phyloP scores from a whole-genome alignment of 2,797 vertebrate genomes.

The Ammospiza maritima region DNA sequence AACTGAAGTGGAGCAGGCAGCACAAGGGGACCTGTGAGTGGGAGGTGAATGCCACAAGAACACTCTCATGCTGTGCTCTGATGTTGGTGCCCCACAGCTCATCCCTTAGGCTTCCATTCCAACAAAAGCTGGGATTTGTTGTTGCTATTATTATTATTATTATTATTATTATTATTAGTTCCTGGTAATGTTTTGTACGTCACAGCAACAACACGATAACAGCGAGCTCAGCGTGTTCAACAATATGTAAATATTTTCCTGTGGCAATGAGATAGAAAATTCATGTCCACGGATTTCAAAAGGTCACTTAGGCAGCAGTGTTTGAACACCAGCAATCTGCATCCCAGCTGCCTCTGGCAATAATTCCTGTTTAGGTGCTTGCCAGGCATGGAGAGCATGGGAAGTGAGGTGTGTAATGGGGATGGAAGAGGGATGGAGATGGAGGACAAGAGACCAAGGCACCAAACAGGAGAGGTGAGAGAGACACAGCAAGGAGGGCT shows the following conservation, averaged over 20 bases:
- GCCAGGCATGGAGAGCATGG: background rate
- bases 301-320: conserved; percentile 14
- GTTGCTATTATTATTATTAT: background rate
- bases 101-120: background rate
- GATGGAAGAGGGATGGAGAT: background rate
- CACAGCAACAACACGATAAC: background rate
- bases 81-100: background rate
- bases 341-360: background rate
- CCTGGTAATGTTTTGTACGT: background rate
- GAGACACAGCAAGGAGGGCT: background rate
- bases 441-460: background rate
- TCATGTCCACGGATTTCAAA: background rate
- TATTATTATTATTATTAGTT: background rate
- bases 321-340: background rate
- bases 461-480: background rate
- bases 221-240: background rate
- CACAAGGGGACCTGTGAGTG: background rate
- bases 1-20: background rate
- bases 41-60: background rate
- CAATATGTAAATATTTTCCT: conserved; percentile 29
- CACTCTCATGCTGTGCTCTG: background rate
- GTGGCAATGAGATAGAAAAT: conserved; percentile 37
- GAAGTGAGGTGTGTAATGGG: background rate
- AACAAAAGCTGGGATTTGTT: background rate
- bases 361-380: conserved; percentile 30